These are phyloP conservation scores for Nephila pilipes DNA, from an alignment of 1,140 invertebrate genomes.

Conservation along the genomic window DNA sequence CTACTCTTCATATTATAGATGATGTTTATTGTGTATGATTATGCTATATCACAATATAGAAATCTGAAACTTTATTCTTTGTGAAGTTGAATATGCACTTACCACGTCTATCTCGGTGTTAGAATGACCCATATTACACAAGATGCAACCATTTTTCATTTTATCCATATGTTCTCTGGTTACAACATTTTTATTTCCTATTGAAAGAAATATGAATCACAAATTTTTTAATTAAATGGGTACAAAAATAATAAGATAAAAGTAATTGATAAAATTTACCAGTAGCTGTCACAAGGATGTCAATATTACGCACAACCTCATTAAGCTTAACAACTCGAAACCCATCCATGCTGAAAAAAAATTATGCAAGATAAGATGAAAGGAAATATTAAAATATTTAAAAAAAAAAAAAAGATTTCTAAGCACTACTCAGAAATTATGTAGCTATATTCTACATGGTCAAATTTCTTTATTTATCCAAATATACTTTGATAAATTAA, in stretches of 20 bases:
- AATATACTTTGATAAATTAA: too few relatives aligned
- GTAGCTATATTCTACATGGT: too few relatives aligned
- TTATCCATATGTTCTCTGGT: slow-evolving; percentile 97
- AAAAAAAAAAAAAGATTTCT: not conserved
- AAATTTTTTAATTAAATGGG: not conserved
- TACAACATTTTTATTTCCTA: slow-evolving; percentile 97
- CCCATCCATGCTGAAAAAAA: slow-evolving; percentile 93
- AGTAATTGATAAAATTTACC: slow-evolving; percentile 78
- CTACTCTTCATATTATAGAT: too few relatives aligned
- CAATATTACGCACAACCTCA: slow-evolving; percentile 94
- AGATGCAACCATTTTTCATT: slow-evolving; percentile 97
- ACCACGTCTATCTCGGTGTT: slow-evolving; percentile 99
- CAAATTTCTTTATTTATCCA: too few relatives aligned
- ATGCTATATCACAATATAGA: too few relatives aligned
- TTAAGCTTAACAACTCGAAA: slow-evolving; percentile 97
- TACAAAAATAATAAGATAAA: not conserved
- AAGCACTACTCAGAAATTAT: too few relatives aligned
- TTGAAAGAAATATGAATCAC: not conserved
- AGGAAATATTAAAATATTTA: not conserved
- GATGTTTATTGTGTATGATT: too few relatives aligned
- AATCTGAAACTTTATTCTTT: too few relatives aligned
- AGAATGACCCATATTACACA: slow-evolving; percentile 99
- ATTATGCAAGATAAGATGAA: not conserved
- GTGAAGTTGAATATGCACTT: slow-evolving; percentile 81
- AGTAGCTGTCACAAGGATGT: slow-evolving; percentile 97